Percentiles rank a stretch among this genome's conserved stretches.
These are phyloP conservation scores for Calidris pygmaea DNA, from an alignment of 2,113 vertebrate genomes.

Conservation along the genomic window DNA sequence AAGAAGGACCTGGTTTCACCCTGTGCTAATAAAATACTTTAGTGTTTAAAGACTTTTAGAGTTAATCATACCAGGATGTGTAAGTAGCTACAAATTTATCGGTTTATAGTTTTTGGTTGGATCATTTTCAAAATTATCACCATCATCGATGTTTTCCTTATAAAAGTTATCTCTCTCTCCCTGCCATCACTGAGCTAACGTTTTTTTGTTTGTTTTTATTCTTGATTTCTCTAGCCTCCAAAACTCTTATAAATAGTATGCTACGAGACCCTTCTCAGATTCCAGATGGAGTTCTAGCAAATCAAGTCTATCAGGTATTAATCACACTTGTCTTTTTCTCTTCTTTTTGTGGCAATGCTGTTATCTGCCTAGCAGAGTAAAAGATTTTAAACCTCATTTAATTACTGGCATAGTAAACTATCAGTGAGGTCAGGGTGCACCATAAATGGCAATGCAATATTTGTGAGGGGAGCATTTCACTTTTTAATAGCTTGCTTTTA, in stretches of 20 bases:
- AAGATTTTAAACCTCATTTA: conserved; percentile 83
- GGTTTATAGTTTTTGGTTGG: not conserved
- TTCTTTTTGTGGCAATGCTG: conserved; percentile 44
- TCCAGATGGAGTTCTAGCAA: conserved; percentile 89
- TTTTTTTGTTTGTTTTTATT: conserved; percentile 24
- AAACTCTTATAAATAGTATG: conserved; percentile 90
- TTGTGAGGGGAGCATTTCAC: conserved; percentile 74
- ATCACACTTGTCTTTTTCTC: conserved; percentile 71
- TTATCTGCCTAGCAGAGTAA: conserved; percentile 73
- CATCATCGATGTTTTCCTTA: not conserved
- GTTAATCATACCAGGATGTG: not conserved
- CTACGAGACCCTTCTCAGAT: conserved; percentile 93
- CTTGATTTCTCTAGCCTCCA: conserved; percentile 82
- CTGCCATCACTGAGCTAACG: conserved; percentile 58
- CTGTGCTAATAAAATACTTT: not conserved
- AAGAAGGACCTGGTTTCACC: not conserved
- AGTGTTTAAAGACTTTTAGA: not conserved
- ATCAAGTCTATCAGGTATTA: conserved; percentile 93
- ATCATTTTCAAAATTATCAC: not conserved
- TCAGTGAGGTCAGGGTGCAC: conserved; percentile 76
- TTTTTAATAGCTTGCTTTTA: conserved; percentile 81
- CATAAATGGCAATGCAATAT: conserved; percentile 76
- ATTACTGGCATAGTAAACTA: conserved; percentile 83
- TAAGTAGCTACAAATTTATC: not conserved
- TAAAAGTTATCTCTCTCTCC: conserved; percentile 13